These are phyloP conservation scores for Danaus chrysippus DNA, from an alignment of 2,888 invertebrate species.

Conservation along the genomic window DNA sequence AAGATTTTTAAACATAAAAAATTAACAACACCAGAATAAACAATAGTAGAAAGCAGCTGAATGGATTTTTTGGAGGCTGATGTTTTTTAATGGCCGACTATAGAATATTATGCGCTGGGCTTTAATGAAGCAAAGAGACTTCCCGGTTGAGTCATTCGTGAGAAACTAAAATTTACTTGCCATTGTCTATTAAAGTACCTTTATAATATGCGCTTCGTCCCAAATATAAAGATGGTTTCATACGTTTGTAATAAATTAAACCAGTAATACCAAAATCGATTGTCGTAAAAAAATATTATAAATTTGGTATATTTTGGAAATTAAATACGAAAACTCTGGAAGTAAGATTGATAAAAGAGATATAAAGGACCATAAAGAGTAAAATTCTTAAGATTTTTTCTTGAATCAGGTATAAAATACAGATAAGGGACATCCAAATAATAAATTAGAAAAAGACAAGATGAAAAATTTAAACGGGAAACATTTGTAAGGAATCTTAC, in stretches of 20 bases:
- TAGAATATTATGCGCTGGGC: constrained; percentile 17
- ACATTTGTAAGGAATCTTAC: constrained; percentile 57
- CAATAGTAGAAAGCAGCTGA: constrained; percentile 2
- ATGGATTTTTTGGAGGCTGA: constrained; percentile 4
- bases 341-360: too few species aligned
- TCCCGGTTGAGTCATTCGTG: constrained; percentile 24
- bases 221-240: constrained; percentile 48
- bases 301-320: too few species aligned
- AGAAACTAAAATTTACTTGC: constrained; percentile 54
- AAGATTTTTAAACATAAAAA: too few species aligned
- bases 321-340: too few species aligned
- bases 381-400: too few species aligned
- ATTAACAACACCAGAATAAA: constrained; percentile 1
- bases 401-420: too few species aligned
- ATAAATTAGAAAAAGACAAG: constrained; percentile 9
- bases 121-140: constrained; percentile 40
- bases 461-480: constrained; percentile 43
- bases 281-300: too few species aligned
- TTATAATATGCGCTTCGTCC: constrained; percentile 49
- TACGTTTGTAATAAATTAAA: not conserved
- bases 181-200: constrained; percentile 53
- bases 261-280: too few species aligned
- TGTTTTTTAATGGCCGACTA: constrained; percentile 3
- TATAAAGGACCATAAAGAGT: too few species aligned
- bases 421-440: too few species aligned